Evolutionary conservation across 2,113 vertebrate species (phyloP).

Genomic region (Calidris pugnax): DNA sequence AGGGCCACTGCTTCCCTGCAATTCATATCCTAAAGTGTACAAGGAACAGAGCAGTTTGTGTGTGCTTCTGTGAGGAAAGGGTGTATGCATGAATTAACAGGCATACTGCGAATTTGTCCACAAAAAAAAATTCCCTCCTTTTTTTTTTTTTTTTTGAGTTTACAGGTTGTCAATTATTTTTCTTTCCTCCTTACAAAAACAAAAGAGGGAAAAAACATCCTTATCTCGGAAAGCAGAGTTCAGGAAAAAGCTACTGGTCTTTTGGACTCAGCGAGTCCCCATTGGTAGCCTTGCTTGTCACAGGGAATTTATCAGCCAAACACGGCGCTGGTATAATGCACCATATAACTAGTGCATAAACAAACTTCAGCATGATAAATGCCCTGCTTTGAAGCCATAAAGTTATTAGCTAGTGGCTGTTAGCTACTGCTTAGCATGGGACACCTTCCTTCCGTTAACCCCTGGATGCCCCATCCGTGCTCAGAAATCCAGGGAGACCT

Average conservation of each 20-base stretch:
- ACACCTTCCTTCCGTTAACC: constrained; percentile 60
- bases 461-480: neutral
- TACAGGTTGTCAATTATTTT: neutral
- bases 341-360: constrained; percentile 85
- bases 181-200: constrained; percentile 22
- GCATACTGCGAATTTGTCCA: neutral
- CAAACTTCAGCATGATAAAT: constrained; percentile 90
- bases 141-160: neutral
- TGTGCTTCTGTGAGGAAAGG: too few relatives aligned
- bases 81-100: too few relatives aligned
- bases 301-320: constrained; percentile 79
- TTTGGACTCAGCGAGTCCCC: constrained; percentile 60
- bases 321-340: constrained; percentile 78
- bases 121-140: neutral
- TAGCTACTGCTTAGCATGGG: constrained; percentile 72
- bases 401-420: constrained; percentile 81
- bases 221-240: constrained; percentile 66
- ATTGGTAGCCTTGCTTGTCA: constrained; percentile 63
- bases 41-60: too few relatives aligned
- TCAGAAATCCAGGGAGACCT: neutral
- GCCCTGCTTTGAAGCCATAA: constrained; percentile 84
- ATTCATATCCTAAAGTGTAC: too few relatives aligned
- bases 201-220: constrained; percentile 55
- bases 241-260: constrained; percentile 74
- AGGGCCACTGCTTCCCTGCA: too few relatives aligned